A percentile compares a stretch with the other conserved stretches of the same genome.
These are phyloP conservation scores for Cephalopholis sonnerati DNA, from an alignment of 2,113 vertebrate species.

Conservation along the genomic window DNA sequence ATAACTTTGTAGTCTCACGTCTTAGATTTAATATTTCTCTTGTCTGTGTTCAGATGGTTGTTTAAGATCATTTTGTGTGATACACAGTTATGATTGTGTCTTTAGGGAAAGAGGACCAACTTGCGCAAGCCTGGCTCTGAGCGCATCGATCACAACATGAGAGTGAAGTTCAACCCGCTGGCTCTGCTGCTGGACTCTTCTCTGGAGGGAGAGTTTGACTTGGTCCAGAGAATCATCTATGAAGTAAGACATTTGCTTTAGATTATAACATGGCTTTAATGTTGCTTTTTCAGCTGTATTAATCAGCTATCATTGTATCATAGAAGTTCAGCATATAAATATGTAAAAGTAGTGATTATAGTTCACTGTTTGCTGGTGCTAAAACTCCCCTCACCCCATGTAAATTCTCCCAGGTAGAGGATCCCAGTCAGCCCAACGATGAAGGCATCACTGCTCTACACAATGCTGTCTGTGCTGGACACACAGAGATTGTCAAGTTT, in stretches of 20 bases:
- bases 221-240: constrained; percentile 98
- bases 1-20: neutral
- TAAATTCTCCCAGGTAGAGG: constrained; percentile 88
- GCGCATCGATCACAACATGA: constrained; percentile 93
- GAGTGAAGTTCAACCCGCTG: constrained; percentile 97
- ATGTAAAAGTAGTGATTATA: neutral
- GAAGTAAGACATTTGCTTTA: constrained; percentile 85
- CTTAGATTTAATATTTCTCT: neutral
- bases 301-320: too few species aligned
- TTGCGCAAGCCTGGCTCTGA: constrained; percentile 93
- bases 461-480: constrained; percentile 96
- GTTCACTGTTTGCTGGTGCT: neutral
- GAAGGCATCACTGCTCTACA: constrained; percentile 98
- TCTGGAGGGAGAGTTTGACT: constrained; percentile 97
- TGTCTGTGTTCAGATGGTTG: neutral
- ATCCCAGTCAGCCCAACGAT: constrained; percentile 96
- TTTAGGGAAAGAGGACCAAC: constrained; percentile 97
- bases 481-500: constrained; percentile 97
- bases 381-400: neutral
- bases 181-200: constrained; percentile 97
- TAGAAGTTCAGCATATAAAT: neutral
- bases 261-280: neutral
- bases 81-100: constrained; percentile 24
- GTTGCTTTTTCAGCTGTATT: neutral
- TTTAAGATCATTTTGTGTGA: constrained; percentile 10